These are phyloP conservation scores for Halictus quadricinctus DNA, from an alignment of 2,888 invertebrate species.

Conservation along the genomic window DNA sequence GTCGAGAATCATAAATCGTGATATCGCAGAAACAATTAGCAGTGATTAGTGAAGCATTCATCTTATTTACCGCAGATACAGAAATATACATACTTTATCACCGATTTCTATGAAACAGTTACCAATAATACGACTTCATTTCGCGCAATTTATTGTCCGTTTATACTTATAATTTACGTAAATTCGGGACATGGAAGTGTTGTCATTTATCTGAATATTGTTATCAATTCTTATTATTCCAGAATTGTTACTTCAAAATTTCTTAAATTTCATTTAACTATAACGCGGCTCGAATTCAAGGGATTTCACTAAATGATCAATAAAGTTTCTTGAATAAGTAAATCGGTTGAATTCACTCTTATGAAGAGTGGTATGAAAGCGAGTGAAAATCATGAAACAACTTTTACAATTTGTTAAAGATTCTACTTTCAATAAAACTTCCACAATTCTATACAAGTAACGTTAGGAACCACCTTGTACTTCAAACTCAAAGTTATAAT, in stretches of 20 bases:
- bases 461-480: constrained; percentile 45
- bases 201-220: background rate
- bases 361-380: background rate
- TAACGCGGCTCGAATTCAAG: background rate
- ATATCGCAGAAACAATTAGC: background rate
- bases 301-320: background rate
- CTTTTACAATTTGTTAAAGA: background rate
- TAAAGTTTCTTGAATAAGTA: background rate
- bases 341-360: background rate
- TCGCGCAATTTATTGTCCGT: constrained; percentile 62
- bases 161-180: constrained; percentile 54
- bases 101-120: constrained; percentile 21
- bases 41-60: background rate
- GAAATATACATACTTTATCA: constrained; percentile 35
- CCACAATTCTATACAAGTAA: constrained; percentile 6
- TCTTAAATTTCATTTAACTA: background rate
- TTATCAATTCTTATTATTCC: background rate
- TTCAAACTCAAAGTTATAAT: background rate
- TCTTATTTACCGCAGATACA: constrained; percentile 18
- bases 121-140: constrained; percentile 39
- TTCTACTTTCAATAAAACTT: background rate
- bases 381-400: constrained; percentile 2
- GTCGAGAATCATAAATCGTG: background rate
- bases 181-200: constrained; percentile 12
- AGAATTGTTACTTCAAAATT: background rate